Percentiles rank a stretch among this genome's conserved stretches.
Evolutionary conservation across 1,140 invertebrate genomes (phyloP).

Genomic region (Drosophila paulistorum): DNA sequence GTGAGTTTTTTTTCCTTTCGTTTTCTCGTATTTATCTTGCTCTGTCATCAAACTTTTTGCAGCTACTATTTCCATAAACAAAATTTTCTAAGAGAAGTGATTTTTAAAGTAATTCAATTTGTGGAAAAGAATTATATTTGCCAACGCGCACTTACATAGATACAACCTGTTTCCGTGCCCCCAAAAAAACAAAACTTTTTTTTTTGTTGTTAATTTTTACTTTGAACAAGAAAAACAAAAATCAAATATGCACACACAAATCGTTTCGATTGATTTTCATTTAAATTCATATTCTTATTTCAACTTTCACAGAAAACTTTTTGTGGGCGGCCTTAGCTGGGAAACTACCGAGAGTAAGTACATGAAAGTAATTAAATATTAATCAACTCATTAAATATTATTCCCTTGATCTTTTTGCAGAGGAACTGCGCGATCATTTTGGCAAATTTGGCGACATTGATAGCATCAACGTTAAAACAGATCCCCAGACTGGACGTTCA

Average conservation of each 20-base stretch:
- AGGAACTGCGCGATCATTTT: constrained; percentile 96
- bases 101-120: constrained; percentile 65
- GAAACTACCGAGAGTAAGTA: constrained; percentile 97
- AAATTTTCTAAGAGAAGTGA: constrained; percentile 40
- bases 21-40: constrained; percentile 61
- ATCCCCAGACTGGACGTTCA: constrained; percentile 94
- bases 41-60: constrained; percentile 73
- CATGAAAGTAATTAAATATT: neutral
- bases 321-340: constrained; percentile 98
- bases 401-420: constrained; percentile 85
- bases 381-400: neutral
- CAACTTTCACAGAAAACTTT: constrained; percentile 94
- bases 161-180: constrained; percentile 43
- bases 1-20: constrained; percentile 73
- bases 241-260: constrained; percentile 8
- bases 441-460: constrained; percentile 95
- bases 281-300: constrained; percentile 37
- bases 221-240: neutral
- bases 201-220: neutral
- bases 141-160: constrained; percentile 53
- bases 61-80: constrained; percentile 54
- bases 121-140: constrained; percentile 45
- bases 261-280: neutral
- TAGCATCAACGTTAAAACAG: constrained; percentile 96
- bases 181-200: neutral